Evolutionary conservation across 2,888 invertebrate genomes (phyloP).

Genomic region (Eilema sororculum): DNA sequence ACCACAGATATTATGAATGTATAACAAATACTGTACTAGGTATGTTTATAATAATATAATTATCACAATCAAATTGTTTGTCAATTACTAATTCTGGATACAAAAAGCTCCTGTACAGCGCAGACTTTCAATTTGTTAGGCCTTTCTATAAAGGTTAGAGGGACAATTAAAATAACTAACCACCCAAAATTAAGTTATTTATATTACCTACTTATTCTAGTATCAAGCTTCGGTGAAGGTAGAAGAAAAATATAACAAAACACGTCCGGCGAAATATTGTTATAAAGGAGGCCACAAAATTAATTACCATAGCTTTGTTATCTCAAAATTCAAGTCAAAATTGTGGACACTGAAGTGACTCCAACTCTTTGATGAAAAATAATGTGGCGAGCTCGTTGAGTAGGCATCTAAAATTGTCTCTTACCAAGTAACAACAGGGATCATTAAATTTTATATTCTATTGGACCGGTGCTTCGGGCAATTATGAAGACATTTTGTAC

Average conservation of each 20-base stretch:
- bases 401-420: constrained; percentile 41
- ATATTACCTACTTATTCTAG: neutral
- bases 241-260: neutral
- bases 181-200: neutral
- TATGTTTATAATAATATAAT: neutral
- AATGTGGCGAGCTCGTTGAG: constrained; percentile 50
- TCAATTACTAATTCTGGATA: too few species aligned
- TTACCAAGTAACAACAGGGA: constrained; percentile 35
- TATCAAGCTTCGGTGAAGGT: neutral
- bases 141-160: neutral
- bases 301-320: constrained; percentile 45
- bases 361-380: constrained; percentile 56
- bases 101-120: neutral
- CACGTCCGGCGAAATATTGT: neutral
- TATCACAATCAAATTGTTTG: too few species aligned
- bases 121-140: neutral
- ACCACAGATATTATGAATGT: neutral
- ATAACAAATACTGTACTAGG: neutral
- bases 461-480: constrained; percentile 21
- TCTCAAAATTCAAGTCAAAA: constrained; percentile 41
- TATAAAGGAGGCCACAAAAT: constrained; percentile 16
- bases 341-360: constrained; percentile 42
- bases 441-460: constrained; percentile 58
- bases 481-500: constrained; percentile 31
- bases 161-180: neutral